Evolutionary conservation across 2,888 invertebrate genomes (phyloP), one percentile per base, ranked within the genome.

Genomic region (Conomelus anceps): DNA sequence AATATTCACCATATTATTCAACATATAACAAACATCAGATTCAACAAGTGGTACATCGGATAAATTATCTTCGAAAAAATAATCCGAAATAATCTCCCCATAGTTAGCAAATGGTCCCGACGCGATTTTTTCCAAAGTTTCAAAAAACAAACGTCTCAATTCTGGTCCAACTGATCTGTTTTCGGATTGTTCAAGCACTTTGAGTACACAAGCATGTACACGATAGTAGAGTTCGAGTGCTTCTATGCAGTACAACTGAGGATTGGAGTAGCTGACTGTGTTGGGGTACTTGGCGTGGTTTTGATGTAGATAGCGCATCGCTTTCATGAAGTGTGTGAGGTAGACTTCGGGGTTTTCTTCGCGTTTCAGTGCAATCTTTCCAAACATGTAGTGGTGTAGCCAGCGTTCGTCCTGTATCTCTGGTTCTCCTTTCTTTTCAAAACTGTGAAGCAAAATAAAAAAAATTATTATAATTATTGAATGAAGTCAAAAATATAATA

Each of bases 371-470:
- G 97, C 95, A 89, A 98, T 96, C 95, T 99, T 99, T 0, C 98
- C 99, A n/a, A 99, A 94, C 97, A 99, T 98, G 92, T 98, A 99
- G 93, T 98, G 97, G 92, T 97, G 96, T 41, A 98, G 94, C 99
- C 99, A 99, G 89, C 96, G 95, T 92, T 99, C 98, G 92, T 98
- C 98, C 91, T 96, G 95, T 24, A 91, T 89, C 24, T 91, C 91
- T 22, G 89, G 90, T 13, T 90, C 91, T 0, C 88, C 63, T 22
- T 22, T 22, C 41, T 88, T 41, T 41, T 88, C 63, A 1, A 86
- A 23, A 86, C 86, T 86, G 23, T 3, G n/a, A 7, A 22, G 7
- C 23, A 86, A 20, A 22, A n/a, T 7, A 3, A 86, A 20, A 13
- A 6, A 22, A 41, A 84, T 24, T 9, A 22, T 3, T 63, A 34